These are phyloP conservation scores for Aldabrachelys gigantea DNA, from an alignment of 2,113 vertebrate species.

Conservation along the genomic window DNA sequence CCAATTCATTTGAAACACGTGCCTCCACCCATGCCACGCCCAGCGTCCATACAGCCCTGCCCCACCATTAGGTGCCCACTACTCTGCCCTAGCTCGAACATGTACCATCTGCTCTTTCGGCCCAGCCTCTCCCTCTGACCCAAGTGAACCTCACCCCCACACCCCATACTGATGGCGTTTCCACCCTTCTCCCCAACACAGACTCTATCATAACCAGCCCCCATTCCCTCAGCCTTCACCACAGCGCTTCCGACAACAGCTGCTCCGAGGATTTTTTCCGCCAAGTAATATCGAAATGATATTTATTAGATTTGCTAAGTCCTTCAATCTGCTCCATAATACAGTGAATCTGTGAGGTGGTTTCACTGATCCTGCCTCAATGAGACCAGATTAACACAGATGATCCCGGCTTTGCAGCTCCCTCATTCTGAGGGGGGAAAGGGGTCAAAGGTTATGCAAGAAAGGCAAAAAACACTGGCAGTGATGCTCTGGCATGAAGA, in stretches of 20 bases:
- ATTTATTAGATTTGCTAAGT: constrained; percentile 77
- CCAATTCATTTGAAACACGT: background rate
- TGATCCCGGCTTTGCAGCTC: constrained; percentile 72
- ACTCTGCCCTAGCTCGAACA: fast-evolving
- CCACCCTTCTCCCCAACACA: background rate
- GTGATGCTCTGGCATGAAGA: fast-evolving
- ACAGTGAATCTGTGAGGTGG: constrained; percentile 65
- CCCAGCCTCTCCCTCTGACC: background rate
- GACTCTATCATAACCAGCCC: fast-evolving
- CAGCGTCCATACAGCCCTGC: background rate
- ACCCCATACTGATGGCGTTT: background rate
- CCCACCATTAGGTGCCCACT: fast-evolving
- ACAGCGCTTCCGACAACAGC: background rate
- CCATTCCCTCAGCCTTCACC: fast-evolving
- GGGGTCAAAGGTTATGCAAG: constrained; percentile 49
- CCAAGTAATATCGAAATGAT: constrained; percentile 66
- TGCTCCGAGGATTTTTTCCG: fast-evolving
- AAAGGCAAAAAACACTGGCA: constrained; percentile 34
- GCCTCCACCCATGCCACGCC: fast-evolving
- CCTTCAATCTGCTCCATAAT: constrained; percentile 75
- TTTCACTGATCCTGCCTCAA: constrained; percentile 69
- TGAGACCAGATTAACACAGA: constrained; percentile 72
- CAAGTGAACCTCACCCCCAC: background rate
- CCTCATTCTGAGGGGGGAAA: background rate
- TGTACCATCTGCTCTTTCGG: background rate